These are phyloP conservation scores for Corella eumyota DNA, from an alignment of 23 tunicate species.

Conservation along the genomic window DNA sequence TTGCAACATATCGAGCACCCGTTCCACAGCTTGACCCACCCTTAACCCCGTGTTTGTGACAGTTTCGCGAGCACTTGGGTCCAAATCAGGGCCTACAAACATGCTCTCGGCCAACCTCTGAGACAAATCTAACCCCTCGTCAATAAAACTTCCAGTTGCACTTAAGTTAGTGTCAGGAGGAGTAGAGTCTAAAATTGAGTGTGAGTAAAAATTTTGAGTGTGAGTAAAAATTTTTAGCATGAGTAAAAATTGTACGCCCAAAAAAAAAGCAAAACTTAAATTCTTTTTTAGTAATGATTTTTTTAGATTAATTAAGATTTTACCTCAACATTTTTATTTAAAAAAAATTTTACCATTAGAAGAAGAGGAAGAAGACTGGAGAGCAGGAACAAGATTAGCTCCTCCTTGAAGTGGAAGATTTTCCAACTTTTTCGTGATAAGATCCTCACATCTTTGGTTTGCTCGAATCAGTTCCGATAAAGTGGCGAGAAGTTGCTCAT, in stretches of 20 bases:
- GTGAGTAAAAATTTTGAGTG: too few species aligned
- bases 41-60: constrained; percentile 37
- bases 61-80: constrained; percentile 50
- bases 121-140: constrained; percentile 81
- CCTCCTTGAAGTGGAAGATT: constrained; percentile 23
- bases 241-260: too few species aligned
- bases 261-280: too few species aligned
- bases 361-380: too few species aligned
- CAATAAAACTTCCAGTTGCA: constrained; percentile 62
- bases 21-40: constrained; percentile 48
- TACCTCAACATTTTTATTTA: too few species aligned
- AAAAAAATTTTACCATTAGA: too few species aligned
- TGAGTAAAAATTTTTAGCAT: too few species aligned
- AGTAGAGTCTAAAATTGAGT: constrained; percentile 18
- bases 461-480: constrained; percentile 52
- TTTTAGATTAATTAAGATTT: too few species aligned
- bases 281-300: too few species aligned
- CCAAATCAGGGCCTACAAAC: constrained; percentile 86
- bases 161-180: constrained; percentile 22
- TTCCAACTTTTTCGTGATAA: constrained; percentile 37
- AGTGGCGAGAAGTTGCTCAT: constrained; percentile 59
- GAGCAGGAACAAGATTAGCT: not conserved
- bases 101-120: constrained; percentile 76
- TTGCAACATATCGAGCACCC: constrained; percentile 46
- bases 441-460: constrained; percentile 67